Evolutionary conservation across 2,888 invertebrate genomes (phyloP).

Genomic region (Cylindroiulus punctatus): DNA sequence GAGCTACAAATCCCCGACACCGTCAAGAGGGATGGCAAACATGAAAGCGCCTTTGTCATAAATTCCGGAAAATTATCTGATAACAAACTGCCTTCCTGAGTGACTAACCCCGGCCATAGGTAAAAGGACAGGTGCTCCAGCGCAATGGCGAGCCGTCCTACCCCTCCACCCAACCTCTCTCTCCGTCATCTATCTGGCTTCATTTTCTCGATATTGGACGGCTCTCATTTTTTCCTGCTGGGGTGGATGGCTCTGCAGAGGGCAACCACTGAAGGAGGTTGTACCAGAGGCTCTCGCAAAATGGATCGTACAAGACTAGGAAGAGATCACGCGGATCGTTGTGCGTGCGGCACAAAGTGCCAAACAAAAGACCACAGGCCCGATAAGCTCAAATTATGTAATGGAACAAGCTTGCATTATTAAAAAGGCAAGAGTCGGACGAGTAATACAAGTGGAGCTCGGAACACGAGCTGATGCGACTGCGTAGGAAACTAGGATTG

Average conservation of each 20-base stretch:
- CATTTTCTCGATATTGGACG: slow-evolving; percentile 48
- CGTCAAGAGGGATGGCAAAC: neutral
- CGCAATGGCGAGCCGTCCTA: neutral
- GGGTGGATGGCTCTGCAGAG: slow-evolving; percentile 1
- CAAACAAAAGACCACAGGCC: slow-evolving; percentile 2
- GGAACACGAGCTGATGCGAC: neutral
- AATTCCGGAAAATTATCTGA: neutral
- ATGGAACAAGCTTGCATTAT: slow-evolving; percentile 32
- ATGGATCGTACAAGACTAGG: neutral
- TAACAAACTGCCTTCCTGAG: neutral
- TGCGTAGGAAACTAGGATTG: neutral
- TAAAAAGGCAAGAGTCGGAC: slow-evolving; percentile 23
- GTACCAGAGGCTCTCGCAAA: neutral
- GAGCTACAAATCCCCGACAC: neutral
- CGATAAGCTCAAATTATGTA: slow-evolving; percentile 34
- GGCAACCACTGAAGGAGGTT: neutral
- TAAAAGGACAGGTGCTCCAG: slow-evolving; percentile 3
- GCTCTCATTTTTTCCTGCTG: slow-evolving; percentile 47
- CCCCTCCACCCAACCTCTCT: neutral
- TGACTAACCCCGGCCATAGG: neutral
- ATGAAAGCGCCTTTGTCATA: slow-evolving; percentile 5
- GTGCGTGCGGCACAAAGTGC: neutral
- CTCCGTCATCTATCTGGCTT: slow-evolving; percentile 51
- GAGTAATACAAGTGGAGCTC: neutral
- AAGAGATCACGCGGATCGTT: slow-evolving; percentile 36